These are phyloP conservation scores for Trialeurodes vaporariorum DNA, from an alignment of 1,140 invertebrate genomes.

Conservation along the genomic window DNA sequence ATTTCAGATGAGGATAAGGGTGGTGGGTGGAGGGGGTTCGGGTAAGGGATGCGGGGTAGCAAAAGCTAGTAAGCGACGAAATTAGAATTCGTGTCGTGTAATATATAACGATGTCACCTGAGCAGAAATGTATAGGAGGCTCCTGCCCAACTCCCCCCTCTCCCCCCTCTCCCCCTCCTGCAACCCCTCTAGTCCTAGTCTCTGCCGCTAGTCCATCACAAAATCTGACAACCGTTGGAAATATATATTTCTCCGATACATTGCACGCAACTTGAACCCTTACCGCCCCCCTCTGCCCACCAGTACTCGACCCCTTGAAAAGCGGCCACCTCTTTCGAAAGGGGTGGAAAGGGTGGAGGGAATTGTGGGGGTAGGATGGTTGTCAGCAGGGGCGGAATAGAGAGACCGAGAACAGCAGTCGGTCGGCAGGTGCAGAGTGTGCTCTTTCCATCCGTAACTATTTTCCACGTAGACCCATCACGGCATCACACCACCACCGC, in stretches of 20 bases:
- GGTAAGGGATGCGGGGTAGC: not conserved
- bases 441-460: no score
- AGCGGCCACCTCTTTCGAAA: not conserved
- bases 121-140: not conserved
- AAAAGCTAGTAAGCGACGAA: not conserved
- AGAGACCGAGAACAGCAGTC: no score
- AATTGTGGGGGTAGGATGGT: not conserved
- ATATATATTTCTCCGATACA: conserved; percentile 1
- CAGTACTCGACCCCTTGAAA: no score
- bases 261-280: not conserved
- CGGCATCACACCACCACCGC: no score
- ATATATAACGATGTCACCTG: not conserved
- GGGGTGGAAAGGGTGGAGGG: no score
- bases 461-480: no score
- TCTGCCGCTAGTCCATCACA: not conserved
- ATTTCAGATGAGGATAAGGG: no score
- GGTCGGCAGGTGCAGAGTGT: no score
- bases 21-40: not conserved
- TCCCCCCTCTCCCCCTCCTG: no score
- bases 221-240: not conserved
- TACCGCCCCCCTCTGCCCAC: not conserved
- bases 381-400: no score
- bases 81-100: not conserved
- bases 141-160: no score
- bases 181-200: no score